Evolutionary conservation across 1,140 invertebrate species (phyloP), one percentile per base, ranked within the genome.

Genomic region (Acromyrmex echinatior): DNA sequence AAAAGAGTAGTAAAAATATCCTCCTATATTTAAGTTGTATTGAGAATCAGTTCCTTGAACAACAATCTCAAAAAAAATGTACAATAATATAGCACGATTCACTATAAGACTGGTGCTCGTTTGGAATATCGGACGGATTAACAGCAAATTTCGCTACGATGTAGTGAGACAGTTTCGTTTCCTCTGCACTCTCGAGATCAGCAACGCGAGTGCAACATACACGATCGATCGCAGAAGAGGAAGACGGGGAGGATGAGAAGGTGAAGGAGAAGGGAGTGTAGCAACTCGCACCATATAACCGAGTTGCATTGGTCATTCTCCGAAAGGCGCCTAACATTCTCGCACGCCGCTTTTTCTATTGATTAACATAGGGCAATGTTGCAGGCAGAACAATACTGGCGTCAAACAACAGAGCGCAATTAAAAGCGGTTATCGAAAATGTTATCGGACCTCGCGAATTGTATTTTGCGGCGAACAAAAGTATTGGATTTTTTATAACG

Each of bases 401-500:
- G 80, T 84, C 80, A 84, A 84, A 76, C 80, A 84, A 84, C 70
- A 28, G 73, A 63, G 80, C 80, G 80, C 80, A 84, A 84, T 84
- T 84, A 84, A 84, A 84, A 84, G 56, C 70, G 56, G 80, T 84
- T 84, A 84, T 84, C 80, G 70, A 84, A 84, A 76, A 84, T 84
- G 80, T 84, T 84, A 84, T 84, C 80, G 80, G 80, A 84, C 80
- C 70, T 84, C 80, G 70, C 25, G 80, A 25, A 84, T 84, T 84
- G 80, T 84, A 76, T 84, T 84, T 84, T 84, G 80, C 45, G 80
- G 80, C 56, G 56, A 51, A 84, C 80, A 84, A 84, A 84, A 84
- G 80, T 84, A 84, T 84, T 84, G 80, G 80, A 84, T 84, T 84
- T 84, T 84, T 84, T 84, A 84, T 84, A 84, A 81, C 79, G 51